Percentiles rank a stretch among this genome's conserved stretches.
These are phyloP conservation scores for Nomada goodeniana DNA, from an alignment of 2,888 invertebrate species.

Conservation along the genomic window DNA sequence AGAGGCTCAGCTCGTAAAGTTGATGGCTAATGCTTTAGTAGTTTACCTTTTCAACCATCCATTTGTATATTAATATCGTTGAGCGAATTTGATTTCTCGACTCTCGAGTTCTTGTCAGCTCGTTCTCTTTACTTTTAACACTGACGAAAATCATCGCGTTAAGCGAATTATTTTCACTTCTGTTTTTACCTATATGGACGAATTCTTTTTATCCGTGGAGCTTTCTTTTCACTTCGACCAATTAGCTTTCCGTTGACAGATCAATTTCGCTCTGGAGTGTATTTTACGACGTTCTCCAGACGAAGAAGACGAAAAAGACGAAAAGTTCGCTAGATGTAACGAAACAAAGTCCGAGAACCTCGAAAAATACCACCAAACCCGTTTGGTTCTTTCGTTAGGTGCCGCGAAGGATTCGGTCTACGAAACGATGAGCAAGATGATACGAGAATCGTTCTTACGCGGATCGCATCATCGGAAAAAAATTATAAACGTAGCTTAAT, in stretches of 20 bases:
- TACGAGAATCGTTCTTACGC: conserved; percentile 2
- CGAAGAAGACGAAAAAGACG: no score
- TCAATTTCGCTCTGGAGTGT: no score
- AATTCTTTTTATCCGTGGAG: background rate
- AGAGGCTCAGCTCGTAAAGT: background rate
- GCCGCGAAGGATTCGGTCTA: background rate
- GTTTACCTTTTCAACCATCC: conserved; percentile 18
- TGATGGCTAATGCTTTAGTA: background rate
- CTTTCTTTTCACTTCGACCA: no score
- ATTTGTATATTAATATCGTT: background rate
- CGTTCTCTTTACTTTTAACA: conserved; percentile 1
- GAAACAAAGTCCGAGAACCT: no score
- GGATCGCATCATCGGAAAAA: conserved; percentile 36
- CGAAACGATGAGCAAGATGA: background rate
- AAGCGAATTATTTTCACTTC: no score
- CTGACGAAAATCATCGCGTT: background rate
- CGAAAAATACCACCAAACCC: no score
- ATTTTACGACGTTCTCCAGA: no score
- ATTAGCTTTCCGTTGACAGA: no score
- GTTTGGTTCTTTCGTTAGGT: no score
- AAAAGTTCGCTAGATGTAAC: no score
- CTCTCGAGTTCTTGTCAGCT: background rate
- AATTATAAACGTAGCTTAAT: conserved; percentile 51
- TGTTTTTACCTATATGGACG: background rate
- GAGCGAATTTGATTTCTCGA: conserved; percentile 5